phyloP scores from a whole-genome alignment of 2,888 invertebrate genomes.

The Deilephila elpenor region DNA sequence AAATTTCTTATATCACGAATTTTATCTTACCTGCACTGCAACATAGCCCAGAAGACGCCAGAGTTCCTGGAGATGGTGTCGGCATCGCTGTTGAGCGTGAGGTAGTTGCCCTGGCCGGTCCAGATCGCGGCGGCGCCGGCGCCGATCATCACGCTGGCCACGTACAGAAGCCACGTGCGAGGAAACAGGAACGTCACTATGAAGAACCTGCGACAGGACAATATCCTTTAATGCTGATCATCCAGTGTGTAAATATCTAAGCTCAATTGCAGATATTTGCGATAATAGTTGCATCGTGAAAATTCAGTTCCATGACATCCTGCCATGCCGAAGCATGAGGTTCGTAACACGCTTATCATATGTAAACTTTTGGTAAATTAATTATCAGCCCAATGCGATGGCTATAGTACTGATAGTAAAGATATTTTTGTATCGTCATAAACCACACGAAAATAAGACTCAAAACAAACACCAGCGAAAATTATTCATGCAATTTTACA shows the following conservation, averaged over 20 bases:
- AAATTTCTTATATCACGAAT: not conserved
- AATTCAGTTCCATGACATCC: too few species aligned
- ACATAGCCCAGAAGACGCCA: slow-evolving; percentile 98
- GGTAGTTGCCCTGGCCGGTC: slow-evolving; percentile 95
- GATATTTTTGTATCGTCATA: too few species aligned
- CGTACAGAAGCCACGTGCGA: slow-evolving; percentile 92
- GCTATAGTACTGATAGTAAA: not conserved
- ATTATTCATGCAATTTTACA: not conserved
- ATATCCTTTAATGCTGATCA: not conserved
- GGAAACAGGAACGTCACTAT: slow-evolving; percentile 95
- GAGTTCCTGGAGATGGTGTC: slow-evolving; percentile 96
- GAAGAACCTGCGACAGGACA: slow-evolving; percentile 88
- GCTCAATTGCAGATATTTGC: too few species aligned
- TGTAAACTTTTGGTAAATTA: too few species aligned
- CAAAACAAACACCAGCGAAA: not conserved
- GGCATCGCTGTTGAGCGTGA: slow-evolving; percentile 95
- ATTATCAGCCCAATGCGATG: not conserved
- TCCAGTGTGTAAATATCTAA: not conserved
- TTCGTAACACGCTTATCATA: too few species aligned
- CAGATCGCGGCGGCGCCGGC: slow-evolving; percentile 97
- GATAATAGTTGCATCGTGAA: too few species aligned
- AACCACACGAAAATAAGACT: too few species aligned
- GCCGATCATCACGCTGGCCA: slow-evolving; percentile 93
- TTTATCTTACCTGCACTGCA: slow-evolving; percentile 91
- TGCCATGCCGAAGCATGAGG: too few species aligned